Evolutionary conservation across 2,113 vertebrate species (phyloP).

Genomic region (Corythaixoides concolor): DNA sequence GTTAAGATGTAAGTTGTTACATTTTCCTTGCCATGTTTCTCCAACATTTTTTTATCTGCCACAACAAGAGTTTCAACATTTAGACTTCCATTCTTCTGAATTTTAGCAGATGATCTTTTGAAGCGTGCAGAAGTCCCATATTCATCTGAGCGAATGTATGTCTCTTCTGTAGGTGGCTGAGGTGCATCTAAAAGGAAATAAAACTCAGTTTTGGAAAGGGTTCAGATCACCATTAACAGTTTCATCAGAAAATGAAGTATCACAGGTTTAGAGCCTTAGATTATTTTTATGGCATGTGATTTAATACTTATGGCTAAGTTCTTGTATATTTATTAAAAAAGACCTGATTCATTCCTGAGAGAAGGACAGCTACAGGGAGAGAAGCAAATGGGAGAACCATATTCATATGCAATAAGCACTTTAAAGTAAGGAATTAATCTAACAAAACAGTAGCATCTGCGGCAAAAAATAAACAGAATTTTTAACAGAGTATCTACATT

Average conservation of each 20-base stretch:
- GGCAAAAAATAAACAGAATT: not conserved
- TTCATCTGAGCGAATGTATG: slow-evolving; percentile 83
- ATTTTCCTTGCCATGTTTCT: slow-evolving; percentile 92
- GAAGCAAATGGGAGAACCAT: slow-evolving; percentile 20
- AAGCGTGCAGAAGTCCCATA: slow-evolving; percentile 77
- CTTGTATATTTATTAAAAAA: slow-evolving; percentile 17
- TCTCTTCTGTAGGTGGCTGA: slow-evolving; percentile 81
- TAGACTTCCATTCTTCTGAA: slow-evolving; percentile 82
- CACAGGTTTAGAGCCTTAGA: not conserved
- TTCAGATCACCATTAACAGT: slow-evolving; percentile 42
- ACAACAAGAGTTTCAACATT: slow-evolving; percentile 98
- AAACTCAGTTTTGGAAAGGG: slow-evolving; percentile 62
- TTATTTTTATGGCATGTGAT: slow-evolving; percentile 53
- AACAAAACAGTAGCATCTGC: slow-evolving; percentile 37
- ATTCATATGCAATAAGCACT: not conserved
- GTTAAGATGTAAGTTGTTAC: slow-evolving; percentile 96
- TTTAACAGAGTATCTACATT: slow-evolving; percentile 18
- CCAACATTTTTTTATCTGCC: slow-evolving; percentile 95
- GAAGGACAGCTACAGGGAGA: not conserved
- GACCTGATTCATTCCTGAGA: slow-evolving; percentile 7
- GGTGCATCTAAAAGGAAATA: slow-evolving; percentile 82
- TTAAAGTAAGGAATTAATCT: slow-evolving; percentile 33
- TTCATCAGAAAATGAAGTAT: slow-evolving; percentile 2
- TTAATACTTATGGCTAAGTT: slow-evolving; percentile 15
- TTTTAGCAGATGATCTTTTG: slow-evolving; percentile 85